Evolutionary conservation across 2,113 vertebrate genomes (phyloP), one percentile per base, ranked within the genome.

Genomic region (Poecile atricapillus): DNA sequence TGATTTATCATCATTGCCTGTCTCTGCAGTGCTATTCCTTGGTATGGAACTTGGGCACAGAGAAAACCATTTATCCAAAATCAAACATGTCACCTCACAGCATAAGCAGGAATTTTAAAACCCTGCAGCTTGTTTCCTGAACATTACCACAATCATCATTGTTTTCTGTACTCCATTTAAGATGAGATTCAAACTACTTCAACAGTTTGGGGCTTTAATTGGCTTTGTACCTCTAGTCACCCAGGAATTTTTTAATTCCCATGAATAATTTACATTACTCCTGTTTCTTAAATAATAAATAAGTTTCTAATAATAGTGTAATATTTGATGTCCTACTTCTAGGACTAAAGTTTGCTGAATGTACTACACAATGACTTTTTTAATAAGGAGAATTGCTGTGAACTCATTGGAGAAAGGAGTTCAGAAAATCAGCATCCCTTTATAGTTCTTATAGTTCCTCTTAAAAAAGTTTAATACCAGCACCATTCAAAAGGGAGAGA

Each of bases 271-370:
- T 65, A 73, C 46, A 83, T 19, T 62, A 59, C 11, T 80, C 19
- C 17, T 87, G 24, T 65, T 87, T 89, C 60, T 90, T 83, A 90
- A 93, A 93, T 79, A 97, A 89, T 69, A 93, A 69, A 85, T 24
- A 83, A 50, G 25, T n/a, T 95, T 92, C 92, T 80, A 92, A 77
- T 63, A 90, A 80, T 86, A 77, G 46, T 86, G 16, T 59, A 77
- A 75, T 37, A 90, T 60, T 65, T 77, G 25, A 77, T 83, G 79
- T 70, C 55, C 55, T 80, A 47, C 37, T 86, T 94, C 59, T 24
- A 80, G 37, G 55, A 30, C 30, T 90, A 79, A 76, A 79, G 2
- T 49, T 71, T 93, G 39, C 31, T 70, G 53, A 69, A 77, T 67
- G 50, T 20, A 22, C 23, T 37, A 37, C 13, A n/a, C 33, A 69